Evolutionary conservation across 2,113 vertebrate species (phyloP).

Genomic region (Eonycteris spelaea): DNA sequence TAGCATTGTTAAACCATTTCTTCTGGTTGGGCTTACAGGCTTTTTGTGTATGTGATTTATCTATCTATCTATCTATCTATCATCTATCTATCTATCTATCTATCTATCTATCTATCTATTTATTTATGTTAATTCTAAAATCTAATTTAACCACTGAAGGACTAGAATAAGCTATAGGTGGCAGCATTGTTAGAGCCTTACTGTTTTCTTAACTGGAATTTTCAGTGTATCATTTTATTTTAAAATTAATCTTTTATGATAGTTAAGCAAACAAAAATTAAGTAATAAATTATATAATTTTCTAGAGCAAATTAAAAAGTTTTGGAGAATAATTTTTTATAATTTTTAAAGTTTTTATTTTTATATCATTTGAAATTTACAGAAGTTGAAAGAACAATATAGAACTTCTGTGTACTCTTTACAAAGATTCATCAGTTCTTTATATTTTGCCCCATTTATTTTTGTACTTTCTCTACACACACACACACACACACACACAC

Average conservation of each 20-base stretch:
- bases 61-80: too few species aligned
- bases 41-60: neutral
- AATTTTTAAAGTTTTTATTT: neutral
- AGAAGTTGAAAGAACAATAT: neutral
- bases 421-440: neutral
- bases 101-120: too few species aligned
- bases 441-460: conserved; percentile 19
- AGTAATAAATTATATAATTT: neutral
- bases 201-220: neutral
- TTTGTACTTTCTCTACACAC: neutral
- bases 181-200: neutral
- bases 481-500: neutral
- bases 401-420: neutral
- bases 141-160: neutral
- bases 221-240: neutral
- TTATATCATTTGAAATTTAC: conserved; percentile 26
- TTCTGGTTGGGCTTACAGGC: neutral
- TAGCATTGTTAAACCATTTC: conserved; percentile 18
- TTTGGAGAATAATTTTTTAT: neutral
- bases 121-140: neutral
- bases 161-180: neutral
- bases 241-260: neutral
- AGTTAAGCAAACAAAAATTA: neutral
- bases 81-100: too few species aligned
- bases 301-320: neutral